Base-by-base conservation (phyloP, 2,888 invertebrate species). In the Eristalis arbustorum region DNA sequence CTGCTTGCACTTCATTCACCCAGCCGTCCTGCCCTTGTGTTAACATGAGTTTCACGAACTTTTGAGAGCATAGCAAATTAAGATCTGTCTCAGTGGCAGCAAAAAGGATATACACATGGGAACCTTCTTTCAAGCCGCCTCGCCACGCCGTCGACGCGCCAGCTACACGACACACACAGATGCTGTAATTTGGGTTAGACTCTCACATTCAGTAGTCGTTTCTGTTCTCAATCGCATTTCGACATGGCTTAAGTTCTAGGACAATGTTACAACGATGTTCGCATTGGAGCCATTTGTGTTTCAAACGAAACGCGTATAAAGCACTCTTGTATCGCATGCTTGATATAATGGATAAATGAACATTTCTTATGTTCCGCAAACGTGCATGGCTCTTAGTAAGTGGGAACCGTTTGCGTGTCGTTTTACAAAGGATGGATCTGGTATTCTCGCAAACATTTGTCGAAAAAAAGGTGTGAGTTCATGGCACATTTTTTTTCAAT, bases 61-160 rank as follows among this genome's bases (percentile, higher is more conserved):
- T 76, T 76, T 57, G 75, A 76, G 75, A 68, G 72, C 79, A 84
- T 18, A 57, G 22, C 75, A 80, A 84, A 84, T 80, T 80, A 76
- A 80, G 75, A 80, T 76, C 76, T 57, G 71, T 80, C 63, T 71
- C 59, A 71, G 69, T 67, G 76, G 75, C 59, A 79, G 56, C 75
- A 76, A 75, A 72, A 76, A 80, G 68, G 84, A 73, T 66, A 61
- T 71, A 37, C 28, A 62, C 71, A 71, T 37, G 61, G 66, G 69
- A 74, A 71, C 66, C 49, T 14, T 61, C 3, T 22, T 66, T 42
- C 22, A 61, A 18, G 22, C 31, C 34, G 59, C 25, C n/a, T 3
- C 31, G n/a, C 49, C 49, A 1, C 42, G 4, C 18, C 42, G n/a
- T 5, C 42, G 42, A 42, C 14, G 40, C 59, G 23, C n/a, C 59